Evolutionary conservation across 2,797 vertebrate species (phyloP).

Genomic region (Prionace glauca): DNA sequence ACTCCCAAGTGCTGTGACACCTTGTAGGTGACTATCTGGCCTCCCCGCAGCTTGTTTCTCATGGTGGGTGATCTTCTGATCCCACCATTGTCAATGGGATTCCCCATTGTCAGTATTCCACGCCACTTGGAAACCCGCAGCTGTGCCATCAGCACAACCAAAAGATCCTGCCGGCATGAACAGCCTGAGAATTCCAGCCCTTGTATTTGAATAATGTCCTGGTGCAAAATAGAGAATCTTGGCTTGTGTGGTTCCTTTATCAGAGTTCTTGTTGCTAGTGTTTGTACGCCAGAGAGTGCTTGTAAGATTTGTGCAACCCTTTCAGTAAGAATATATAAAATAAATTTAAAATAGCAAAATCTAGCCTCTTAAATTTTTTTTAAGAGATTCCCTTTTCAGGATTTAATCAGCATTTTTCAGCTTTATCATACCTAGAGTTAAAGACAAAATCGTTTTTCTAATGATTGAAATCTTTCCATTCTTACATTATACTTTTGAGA

Average conservation of each 20-base stretch:
- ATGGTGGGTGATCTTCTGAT: too few relatives aligned
- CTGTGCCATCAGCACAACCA: too few relatives aligned
- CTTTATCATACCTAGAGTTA: neutral
- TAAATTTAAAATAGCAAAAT: neutral
- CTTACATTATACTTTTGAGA: neutral
- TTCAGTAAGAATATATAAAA: neutral
- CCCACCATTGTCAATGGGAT: too few relatives aligned
- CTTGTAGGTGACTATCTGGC: too few relatives aligned
- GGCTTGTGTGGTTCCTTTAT: neutral
- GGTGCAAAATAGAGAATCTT: neutral
- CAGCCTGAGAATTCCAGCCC: too few relatives aligned
- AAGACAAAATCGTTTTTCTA: slow-evolving; percentile 68
- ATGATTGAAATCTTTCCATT: slow-evolving; percentile 50
- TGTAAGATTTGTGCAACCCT: neutral
- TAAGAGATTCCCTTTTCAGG: neutral
- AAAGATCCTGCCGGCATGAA: too few relatives aligned
- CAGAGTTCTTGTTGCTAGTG: neutral
- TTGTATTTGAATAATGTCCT: neutral
- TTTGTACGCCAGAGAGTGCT: neutral
- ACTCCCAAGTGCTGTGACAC: neutral
- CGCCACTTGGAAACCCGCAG: too few relatives aligned
- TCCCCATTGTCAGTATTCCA: too few relatives aligned
- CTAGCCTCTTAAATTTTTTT: neutral
- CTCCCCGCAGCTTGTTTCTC: too few relatives aligned
- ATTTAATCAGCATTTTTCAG: neutral